phyloP scores from a whole-genome alignment of 2,113 vertebrate species.

The Columbina picui region DNA sequence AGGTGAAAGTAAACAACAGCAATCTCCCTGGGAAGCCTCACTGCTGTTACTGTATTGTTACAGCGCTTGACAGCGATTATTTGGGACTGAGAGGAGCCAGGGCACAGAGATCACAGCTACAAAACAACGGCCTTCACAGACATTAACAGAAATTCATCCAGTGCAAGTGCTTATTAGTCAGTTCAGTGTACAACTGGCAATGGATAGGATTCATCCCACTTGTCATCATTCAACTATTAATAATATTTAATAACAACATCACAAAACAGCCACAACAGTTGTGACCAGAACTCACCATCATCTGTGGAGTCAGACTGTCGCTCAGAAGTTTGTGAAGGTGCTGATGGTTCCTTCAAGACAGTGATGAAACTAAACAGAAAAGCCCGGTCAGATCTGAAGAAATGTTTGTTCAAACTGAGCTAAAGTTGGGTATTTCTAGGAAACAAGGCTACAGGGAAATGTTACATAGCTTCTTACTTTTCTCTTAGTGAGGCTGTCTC shows the following conservation, averaged over 20 bases:
- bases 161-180: not conserved
- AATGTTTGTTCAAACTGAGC: not conserved
- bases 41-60: not conserved
- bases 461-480: not conserved
- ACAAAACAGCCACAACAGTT: not conserved
- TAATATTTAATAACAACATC: not conserved
- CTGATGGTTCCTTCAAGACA: not conserved
- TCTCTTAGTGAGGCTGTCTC: not conserved
- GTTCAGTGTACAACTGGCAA: not conserved
- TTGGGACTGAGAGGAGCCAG: not conserved
- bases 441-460: not conserved
- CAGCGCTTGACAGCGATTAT: not conserved
- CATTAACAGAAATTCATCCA: not conserved
- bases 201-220: not conserved
- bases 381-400: not conserved
- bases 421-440: not conserved
- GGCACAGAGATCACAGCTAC: not conserved
- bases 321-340: not conserved
- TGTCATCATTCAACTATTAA: not conserved
- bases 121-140: not conserved
- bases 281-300: constrained; percentile 55
- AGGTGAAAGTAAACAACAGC: not conserved
- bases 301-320: constrained; percentile 1
- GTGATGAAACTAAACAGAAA: constrained; percentile 63
- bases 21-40: not conserved